Base-by-base conservation (phyloP, 2,797 vertebrate genomes). In the Sebastes itinus region DNA sequence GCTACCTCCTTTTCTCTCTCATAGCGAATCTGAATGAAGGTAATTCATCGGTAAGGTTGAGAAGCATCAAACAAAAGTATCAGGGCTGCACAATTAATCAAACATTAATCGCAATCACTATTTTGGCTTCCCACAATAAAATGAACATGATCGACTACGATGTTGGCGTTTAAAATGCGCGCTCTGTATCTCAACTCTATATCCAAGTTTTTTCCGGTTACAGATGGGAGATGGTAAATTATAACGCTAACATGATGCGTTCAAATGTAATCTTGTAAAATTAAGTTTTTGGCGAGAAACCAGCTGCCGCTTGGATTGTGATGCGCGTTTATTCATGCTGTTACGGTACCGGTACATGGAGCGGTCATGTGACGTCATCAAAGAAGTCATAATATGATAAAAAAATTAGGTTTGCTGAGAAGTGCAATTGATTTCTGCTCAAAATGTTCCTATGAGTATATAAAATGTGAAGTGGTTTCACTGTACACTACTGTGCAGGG, bases 21-120 rank as follows among this genome's bases (percentile, higher is more conserved):
- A 49, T 13, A 77, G 58, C 11, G 3, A 77, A 78, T 83, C 18
- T 68, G 58, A 78, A 75, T 77, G n/a, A 66, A 20, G 58, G 20
- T 58, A 81, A 84, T 59, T 33, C 56, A 65, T 58, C 77, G 71
- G 54, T 58, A 18, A 77, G 22, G 27, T n/a, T 13, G 22, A 73
- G 33, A 54, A 65, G 25, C 72, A 74, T 82, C 64, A 84, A 73
- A 85, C 46, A 66, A 72, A 84, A 32, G 4, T 27, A 42, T 18
- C 46, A n/a, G 46, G 46, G 46, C 18, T 52, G 18, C 46, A 52
- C 46, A 52, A 52, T 52, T 52, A 52, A 52, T 52, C 18, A 9
- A 52, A n/a, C 18, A 52, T 52, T 52, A 52, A 52, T 52, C 18
- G 3, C 46, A 8, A 52, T 20, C 18, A 52, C 46, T 20, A 52